Base-by-base conservation (phyloP, 2,797 vertebrate species). In the Micrastur ruficollis region DNA sequence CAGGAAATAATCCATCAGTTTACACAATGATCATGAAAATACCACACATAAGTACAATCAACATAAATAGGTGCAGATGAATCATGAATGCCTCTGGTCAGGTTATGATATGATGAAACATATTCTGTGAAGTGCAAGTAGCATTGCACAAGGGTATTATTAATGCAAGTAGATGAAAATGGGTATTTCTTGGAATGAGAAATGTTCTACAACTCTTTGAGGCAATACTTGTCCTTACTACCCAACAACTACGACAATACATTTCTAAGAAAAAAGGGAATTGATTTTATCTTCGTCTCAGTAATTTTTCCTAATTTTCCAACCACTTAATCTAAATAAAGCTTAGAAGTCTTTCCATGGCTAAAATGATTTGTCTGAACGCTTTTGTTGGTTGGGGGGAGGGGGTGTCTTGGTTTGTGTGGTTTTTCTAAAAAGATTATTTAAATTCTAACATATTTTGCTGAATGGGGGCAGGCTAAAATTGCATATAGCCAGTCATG, bases 321-420 rank as follows among this genome's bases (percentile, higher is more conserved):
- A 59, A 36, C 38, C 3, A 23, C 15, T 87, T 84, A 13, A 31
- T 56, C 8, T 40, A 82, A 47, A 76, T 73, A 89, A 87, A 94
- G 1, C 6, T 78, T 73, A 55, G 7, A 44, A 15, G 9, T 31
- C 0, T 6, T 90, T 65, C 29, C 8, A 8, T 49, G 7, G 16
- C 16, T 90, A 49, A 85, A 83, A 78, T 9, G 0, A 38, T 46
- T 67, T 81, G 4, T 58, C 18, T 2, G 2, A 70, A 29, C 31
- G 6, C 0, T 62, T 50, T 62, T 58, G 17, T 80, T 73, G 3
- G 13, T 53, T 68, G 20, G 8, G 2, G 6, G 1, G 2, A 1
- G 3, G 22, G 55, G 2, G 4, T 44, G 44, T 44, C 42, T 25
- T 40, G 6, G 8, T 49, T 93, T 53, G 16, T 17, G 1, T 42